Base-by-base conservation (phyloP, 2,113 vertebrate genomes). In the Burhinus oedicnemus region DNA sequence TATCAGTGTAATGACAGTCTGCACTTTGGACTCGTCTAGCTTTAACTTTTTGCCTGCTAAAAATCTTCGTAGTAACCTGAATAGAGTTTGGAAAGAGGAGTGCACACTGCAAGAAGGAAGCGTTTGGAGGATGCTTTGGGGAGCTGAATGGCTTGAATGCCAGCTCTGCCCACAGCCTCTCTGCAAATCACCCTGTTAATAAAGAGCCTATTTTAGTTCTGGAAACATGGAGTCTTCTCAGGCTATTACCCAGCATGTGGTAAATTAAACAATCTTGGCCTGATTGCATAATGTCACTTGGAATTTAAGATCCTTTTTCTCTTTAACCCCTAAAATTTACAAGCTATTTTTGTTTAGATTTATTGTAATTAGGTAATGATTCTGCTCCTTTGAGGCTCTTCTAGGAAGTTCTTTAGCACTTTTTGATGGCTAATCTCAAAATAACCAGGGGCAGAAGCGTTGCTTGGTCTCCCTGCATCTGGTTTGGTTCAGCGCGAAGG, bases 181-280 rank as follows among this genome's bases (percentile, higher is more conserved):
- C 95, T 91, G 87, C 93, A 97, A 95, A 97, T 97, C 91, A 93
- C 84, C 68, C 93, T 83, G 66, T 83, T 97, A 95, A 97, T 95
- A 93, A 96, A 94, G 96, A 97, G 78, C 75, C 55, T 94, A 62
- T 93, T 97, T 97, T 91, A 90, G 87, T 40, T 94, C 84, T 94
- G 90, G 93, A 96, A 96, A 94, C 94, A 66, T 55, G 68, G 87
- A 93, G 87, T 47, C 78, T 93, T 95, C 93, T 95, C 75, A 77
- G 80, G 70, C 93, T 95, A 86, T 97, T 94, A 97, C 93, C 66
- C 96, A 95, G 97, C 96, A 60, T 95, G 95, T 96, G 93, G 97
- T 97, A 97, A 97, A 97, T 97, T 97, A 96, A 97, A 95, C 96
- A 96, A 75, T 95, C 95, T 90, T 89, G 92, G 70, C 85, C 93